Evolutionary conservation across 2,797 vertebrate genomes (phyloP), one percentile per base, ranked within the genome.

Genomic region (Gallinago nigripennis): DNA sequence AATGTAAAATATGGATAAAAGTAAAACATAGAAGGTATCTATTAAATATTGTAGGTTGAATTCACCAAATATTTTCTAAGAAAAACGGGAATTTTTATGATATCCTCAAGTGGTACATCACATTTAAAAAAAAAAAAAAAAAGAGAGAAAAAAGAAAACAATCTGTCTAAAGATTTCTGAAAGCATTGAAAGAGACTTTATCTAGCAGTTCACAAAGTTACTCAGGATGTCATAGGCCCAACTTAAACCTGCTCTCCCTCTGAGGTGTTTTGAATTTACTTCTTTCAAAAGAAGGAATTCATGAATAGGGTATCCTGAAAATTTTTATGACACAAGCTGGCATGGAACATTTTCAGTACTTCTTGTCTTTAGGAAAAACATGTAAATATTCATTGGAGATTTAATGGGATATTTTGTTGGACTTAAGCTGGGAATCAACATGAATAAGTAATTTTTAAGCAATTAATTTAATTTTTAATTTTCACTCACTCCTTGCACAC

Each of bases 71-170:
- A 23, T 11, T 41, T 82, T 54, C 28, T n/a, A 3, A 8, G 8
- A 31, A 54, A 69, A 73, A 16, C 2, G 3, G 2, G 4, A 19
- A 71, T 37, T 51, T 54, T 81, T 3, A 50, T 83, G 63, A 39
- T 21, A 25, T 4, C 11, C 4, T 48, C 16, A 69, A 37, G 8
- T 15, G 2, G 1, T 50, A 1, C 2, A 61, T 30, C 1, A 64
- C 68, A 57, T 43, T 8, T 1, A 6, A 25, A 35, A 12, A 31
- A 66, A 46, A 20, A 6, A 9, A 23, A 31, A 4, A 45, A 37
- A n/a, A 13, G 39, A 37, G 25, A 13, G 19, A 24, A 25, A 27
- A 4, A 37, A 2, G 2, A 7, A 6, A 20, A 18, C 6, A 16
- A 27, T 50, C 4, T 11, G 4, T 75, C 9, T 23, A 86, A 64